Base-by-base conservation (phyloP, 2,797 vertebrate genomes). In the Gymnocypris eckloni region DNA sequence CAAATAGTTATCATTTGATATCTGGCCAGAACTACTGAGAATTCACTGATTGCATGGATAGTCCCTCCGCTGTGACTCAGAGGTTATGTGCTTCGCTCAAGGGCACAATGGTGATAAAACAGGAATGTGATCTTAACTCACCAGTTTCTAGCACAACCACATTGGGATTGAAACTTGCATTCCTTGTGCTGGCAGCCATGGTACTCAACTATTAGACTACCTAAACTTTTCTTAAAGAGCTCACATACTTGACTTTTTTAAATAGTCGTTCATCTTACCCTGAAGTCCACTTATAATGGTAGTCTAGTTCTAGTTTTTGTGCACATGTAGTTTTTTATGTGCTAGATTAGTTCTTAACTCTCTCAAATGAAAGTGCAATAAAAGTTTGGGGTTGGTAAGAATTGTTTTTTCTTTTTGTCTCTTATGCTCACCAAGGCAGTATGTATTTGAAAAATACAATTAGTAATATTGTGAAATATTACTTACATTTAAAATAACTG, bases 121-220 rank as follows among this genome's bases (percentile, higher is more conserved):
- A 52, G 15, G 80, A 82, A 82, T 71, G 66, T 43, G 22, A 70
- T 54, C 48, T 54, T 41, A 54, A 70, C 11, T 70, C 33, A 64
- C 6, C 39, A n/a, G 33, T 82, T 82, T 82, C 50, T 28, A 82
- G 48, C 33, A 71, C 67, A 25, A 15, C 1, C 50, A 41, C 37
- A 43, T 18, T 71, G 33, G 80, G 50, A 71, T 56, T 56, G 33
- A 71, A 71, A 41, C 48, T 28, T 71, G 33, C 33, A 82, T 54
- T 56, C 12, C 22, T 25, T n/a, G 4, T 4, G 48, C 64, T 81
- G 28, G 43, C 22, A 71, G 13, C 37, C 28, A 79, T 25, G 41
- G 15, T 18, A n/a, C 10, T 43, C 8, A 75, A 75, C 72, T 50
- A 75, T 3, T 33, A 77, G 20, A 81, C 3, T n/a, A 39, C 20